A percentile compares a stretch with the other conserved stretches of the same genome.
Evolutionary conservation across 2,113 vertebrate species (phyloP).

Genomic region (Tauraco erythrolophus): DNA sequence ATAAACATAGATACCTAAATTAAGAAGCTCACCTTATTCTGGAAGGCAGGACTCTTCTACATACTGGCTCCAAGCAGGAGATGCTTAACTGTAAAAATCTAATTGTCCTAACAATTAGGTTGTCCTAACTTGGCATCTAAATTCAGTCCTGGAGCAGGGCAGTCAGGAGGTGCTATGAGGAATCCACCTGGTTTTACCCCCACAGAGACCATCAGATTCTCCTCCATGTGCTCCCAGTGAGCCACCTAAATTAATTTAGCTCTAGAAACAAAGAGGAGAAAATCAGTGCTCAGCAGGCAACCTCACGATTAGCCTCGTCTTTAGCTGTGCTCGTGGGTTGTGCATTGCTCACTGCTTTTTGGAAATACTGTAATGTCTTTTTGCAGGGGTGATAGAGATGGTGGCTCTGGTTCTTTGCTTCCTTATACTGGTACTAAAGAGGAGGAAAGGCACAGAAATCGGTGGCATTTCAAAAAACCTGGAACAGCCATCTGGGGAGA

Average conservation of each 20-base stretch:
- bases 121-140: neutral
- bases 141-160: neutral
- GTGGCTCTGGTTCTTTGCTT: neutral
- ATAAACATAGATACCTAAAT: neutral
- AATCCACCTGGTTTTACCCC: neutral
- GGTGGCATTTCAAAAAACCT: neutral
- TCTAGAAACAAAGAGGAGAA: neutral
- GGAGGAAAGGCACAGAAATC: neutral
- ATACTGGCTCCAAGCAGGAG: neutral
- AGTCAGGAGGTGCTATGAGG: neutral
- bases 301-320: rapidly evolving
- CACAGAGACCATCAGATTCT: neutral
- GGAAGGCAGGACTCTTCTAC: neutral
- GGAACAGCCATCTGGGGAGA: neutral
- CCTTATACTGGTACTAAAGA: neutral
- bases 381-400: neutral
- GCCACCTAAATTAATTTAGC: neutral
- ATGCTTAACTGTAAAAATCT: neutral
- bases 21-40: neutral
- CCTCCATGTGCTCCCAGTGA: neutral
- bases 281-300: neutral
- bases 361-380: neutral
- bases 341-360: neutral
- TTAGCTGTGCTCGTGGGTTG: neutral
- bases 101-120: neutral